Percentiles rank a stretch among this genome's conserved stretches.
phyloP scores from a whole-genome alignment of 2,113 vertebrate genomes.

The Buteo buteo region DNA sequence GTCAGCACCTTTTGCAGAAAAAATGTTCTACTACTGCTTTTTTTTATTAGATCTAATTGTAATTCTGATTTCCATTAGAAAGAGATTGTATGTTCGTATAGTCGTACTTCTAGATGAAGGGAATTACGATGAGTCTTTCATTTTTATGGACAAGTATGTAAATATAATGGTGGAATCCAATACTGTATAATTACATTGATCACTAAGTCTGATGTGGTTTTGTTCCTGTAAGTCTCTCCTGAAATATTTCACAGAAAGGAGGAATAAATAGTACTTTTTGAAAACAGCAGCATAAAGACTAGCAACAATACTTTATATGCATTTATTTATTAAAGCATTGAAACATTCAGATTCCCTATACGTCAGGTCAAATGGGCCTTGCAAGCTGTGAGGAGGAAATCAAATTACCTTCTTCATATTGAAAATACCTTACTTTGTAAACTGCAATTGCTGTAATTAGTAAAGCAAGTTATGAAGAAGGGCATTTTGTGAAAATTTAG shows the following conservation, averaged over 20 bases:
- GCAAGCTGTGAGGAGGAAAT: background rate
- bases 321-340: background rate
- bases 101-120: background rate
- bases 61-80: constrained; percentile 25
- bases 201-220: background rate
- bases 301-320: background rate
- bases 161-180: constrained; percentile 8
- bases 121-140: background rate
- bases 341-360: background rate
- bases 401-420: background rate
- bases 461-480: background rate
- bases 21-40: background rate
- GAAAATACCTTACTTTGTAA: background rate
- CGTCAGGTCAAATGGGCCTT: background rate
- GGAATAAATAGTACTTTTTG: background rate
- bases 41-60: background rate
- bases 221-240: background rate
- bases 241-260: background rate
- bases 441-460: background rate
- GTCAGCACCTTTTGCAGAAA: background rate
- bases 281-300: background rate
- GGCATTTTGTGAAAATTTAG: background rate
- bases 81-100: background rate
- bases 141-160: constrained; percentile 12
- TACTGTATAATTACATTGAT: constrained; percentile 23